Evolutionary conservation across 2,113 vertebrate genomes (phyloP).

Genomic region (Willisornis vidua): DNA sequence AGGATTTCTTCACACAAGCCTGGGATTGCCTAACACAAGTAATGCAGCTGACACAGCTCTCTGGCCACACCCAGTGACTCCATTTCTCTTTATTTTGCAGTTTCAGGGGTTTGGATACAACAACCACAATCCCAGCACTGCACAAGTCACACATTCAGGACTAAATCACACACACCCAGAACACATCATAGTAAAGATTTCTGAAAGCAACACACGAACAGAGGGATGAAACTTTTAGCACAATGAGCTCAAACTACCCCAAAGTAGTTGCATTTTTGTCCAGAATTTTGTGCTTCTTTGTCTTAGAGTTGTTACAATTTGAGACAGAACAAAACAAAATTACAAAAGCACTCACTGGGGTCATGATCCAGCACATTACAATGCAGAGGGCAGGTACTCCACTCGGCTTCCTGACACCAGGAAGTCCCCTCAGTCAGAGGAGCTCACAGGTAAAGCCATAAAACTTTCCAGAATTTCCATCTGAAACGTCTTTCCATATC

Average conservation of each 20-base stretch:
- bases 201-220: neutral
- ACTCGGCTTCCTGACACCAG: neutral
- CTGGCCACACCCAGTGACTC: neutral
- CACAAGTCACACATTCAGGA: neutral
- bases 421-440: neutral
- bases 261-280: neutral
- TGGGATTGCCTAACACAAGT: rapidly evolving
- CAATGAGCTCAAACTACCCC: neutral
- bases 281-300: neutral
- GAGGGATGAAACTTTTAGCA: neutral
- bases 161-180: neutral
- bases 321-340: neutral
- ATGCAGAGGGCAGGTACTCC: neutral
- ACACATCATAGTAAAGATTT: neutral
- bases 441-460: neutral
- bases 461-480: neutral
- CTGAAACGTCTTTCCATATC: neutral
- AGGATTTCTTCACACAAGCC: rapidly evolving
- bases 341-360: neutral
- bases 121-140: neutral
- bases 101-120: conserved; percentile 34
- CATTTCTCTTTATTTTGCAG: conserved; percentile 61
- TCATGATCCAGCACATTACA: neutral
- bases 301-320: neutral
- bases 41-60: neutral